phyloP scores from a whole-genome alignment of 2,888 invertebrate genomes.

The Cantharis nigra region DNA sequence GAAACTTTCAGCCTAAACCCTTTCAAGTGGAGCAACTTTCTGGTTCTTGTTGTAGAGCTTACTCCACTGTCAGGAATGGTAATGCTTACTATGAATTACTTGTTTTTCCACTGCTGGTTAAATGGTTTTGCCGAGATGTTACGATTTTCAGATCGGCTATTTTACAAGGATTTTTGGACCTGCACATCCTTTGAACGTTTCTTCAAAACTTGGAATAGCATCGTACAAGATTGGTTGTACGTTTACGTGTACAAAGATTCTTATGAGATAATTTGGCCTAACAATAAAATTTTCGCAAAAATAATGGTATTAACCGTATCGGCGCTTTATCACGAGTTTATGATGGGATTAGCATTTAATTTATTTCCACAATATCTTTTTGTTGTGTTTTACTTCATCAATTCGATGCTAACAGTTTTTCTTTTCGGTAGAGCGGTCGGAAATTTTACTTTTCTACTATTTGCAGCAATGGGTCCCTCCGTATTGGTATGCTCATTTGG shows the following conservation, averaged over 20 bases:
- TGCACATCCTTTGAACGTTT: slow-evolving; percentile 78
- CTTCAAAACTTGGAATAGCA: slow-evolving; percentile 92
- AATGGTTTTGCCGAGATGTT: background rate
- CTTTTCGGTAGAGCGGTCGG: too few relatives aligned
- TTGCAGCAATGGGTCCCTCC: too few relatives aligned
- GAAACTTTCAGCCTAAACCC: background rate
- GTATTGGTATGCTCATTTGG: too few relatives aligned
- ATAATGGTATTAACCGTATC: slow-evolving; percentile 73
- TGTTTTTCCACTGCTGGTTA: background rate
- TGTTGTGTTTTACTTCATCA: too few relatives aligned
- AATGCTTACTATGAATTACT: background rate
- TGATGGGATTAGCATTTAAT: slow-evolving; percentile 76
- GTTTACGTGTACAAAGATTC: slow-evolving; percentile 83
- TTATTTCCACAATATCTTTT: too few relatives aligned
- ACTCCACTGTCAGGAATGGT: background rate
- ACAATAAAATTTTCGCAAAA: slow-evolving; percentile 61
- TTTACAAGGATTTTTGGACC: slow-evolving; percentile 86
- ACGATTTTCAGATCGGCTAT: background rate
- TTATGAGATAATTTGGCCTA: slow-evolving; percentile 54
- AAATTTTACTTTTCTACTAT: too few relatives aligned
- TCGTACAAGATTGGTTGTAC: slow-evolving; percentile 93
- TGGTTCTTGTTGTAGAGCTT: background rate
- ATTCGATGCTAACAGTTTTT: too few relatives aligned
- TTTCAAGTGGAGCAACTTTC: background rate
- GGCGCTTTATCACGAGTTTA: slow-evolving; percentile 85